Percentiles rank a stretch among this genome's conserved stretches.
phyloP scores from a whole-genome alignment of 2,113 vertebrate genomes.

The Rhodinocichla rosea region DNA sequence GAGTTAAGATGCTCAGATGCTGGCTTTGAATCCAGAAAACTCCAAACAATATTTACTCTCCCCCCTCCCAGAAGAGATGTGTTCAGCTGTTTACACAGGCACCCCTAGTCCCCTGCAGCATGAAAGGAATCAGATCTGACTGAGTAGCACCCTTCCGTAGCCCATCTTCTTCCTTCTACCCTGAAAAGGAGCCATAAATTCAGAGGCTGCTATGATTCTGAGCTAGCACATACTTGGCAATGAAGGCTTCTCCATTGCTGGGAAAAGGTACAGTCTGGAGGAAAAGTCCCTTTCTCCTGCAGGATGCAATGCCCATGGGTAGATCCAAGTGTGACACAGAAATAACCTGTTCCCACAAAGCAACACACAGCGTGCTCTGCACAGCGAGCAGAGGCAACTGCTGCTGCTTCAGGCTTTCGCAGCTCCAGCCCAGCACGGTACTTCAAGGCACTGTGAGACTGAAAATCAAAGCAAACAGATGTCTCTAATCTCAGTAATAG shows the following conservation, averaged over 20 bases:
- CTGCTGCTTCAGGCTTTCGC: background rate
- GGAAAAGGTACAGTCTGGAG: background rate
- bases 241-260: background rate
- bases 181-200: background rate
- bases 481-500: background rate
- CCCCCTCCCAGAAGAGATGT: background rate
- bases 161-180: background rate
- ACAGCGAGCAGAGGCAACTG: background rate
- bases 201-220: background rate
- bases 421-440: rapidly evolving
- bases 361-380: background rate
- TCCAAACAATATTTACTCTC: background rate
- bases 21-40: background rate
- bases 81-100: background rate
- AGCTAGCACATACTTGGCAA: background rate
- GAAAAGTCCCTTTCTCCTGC: background rate
- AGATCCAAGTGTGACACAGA: background rate
- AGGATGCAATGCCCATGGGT: background rate
- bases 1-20: background rate
- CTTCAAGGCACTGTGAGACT: background rate
- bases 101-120: background rate
- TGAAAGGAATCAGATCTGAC: background rate
- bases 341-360: background rate
- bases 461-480: background rate
- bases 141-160: background rate